A percentile compares a stretch with the other conserved stretches of the same genome.
Evolutionary conservation across 2,113 vertebrate species (phyloP).

Genomic region (Gymnobelideus leadbeateri): DNA sequence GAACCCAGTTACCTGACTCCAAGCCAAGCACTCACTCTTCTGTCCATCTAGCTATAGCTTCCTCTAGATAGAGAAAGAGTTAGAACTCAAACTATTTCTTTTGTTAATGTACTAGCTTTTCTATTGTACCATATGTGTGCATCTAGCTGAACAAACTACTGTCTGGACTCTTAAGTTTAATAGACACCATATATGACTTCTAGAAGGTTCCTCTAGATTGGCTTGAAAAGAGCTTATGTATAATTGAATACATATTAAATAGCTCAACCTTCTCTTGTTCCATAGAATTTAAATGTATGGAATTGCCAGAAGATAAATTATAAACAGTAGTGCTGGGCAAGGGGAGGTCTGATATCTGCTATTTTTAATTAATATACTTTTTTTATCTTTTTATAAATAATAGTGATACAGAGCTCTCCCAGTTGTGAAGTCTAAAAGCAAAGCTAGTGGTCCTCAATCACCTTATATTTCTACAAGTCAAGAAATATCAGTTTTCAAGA

Average conservation of each 20-base stretch:
- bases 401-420: not conserved
- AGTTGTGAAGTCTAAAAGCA: not conserved
- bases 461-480: not conserved
- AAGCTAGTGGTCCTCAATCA: not conserved
- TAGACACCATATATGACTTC: fast-evolving
- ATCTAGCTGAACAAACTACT: not conserved
- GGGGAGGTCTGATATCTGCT: not conserved
- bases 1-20: not conserved
- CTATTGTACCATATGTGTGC: not conserved
- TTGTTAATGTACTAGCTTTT: not conserved
- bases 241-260: not conserved
- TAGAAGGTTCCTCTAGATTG: not conserved
- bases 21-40: not conserved
- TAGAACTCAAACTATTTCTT: not conserved
- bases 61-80: too few species aligned
- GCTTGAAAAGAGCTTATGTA: not conserved
- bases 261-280: not conserved
- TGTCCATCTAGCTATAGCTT: not conserved
- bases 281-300: not conserved
- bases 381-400: not conserved
- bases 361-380: too few species aligned
- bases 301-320: not conserved
- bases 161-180: not conserved
- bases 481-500: not conserved
- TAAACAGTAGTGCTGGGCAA: not conserved